These are phyloP conservation scores for Mimumesa dahlbomi DNA, from an alignment of 2,888 invertebrate genomes.

Conservation along the genomic window DNA sequence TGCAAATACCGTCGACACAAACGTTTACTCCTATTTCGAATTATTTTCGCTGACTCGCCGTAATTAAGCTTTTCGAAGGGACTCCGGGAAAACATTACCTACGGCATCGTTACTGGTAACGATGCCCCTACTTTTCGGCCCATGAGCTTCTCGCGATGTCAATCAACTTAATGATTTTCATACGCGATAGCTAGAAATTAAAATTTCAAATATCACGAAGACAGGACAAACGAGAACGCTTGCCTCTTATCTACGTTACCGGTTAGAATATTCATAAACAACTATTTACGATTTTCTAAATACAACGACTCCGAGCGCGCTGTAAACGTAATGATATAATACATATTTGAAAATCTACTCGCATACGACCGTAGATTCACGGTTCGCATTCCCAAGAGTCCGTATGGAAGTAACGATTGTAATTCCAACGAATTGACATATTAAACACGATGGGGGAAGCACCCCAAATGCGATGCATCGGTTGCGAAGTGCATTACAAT, in stretches of 20 bases:
- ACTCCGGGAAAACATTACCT: conserved; percentile 53
- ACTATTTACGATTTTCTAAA: too few relatives aligned
- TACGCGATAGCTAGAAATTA: conserved; percentile 28
- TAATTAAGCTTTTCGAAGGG: conserved; percentile 74
- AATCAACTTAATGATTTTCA: conserved; percentile 38
- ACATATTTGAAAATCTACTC: too few relatives aligned
- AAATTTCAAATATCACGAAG: too few relatives aligned
- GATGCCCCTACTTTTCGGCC: conserved; percentile 30
- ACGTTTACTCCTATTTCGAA: conserved; percentile 77
- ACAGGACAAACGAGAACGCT: too few relatives aligned
- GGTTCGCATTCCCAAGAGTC: too few relatives aligned
- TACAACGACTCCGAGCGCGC: too few relatives aligned
- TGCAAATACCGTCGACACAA: conserved; percentile 77
- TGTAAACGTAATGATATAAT: too few relatives aligned
- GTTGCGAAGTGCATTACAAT: conserved; percentile 37
- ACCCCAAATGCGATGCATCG: conserved; percentile 2
- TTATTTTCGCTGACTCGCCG: conserved; percentile 74
- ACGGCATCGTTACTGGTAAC: conserved; percentile 57
- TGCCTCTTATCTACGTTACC: not conserved
- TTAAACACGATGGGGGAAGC: not conserved
- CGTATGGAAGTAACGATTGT: too few relatives aligned
- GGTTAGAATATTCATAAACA: not conserved
- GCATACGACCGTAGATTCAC: too few relatives aligned
- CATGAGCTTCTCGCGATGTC: conserved; percentile 29
- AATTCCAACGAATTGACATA: conserved; percentile 17